Evolutionary conservation across 2,888 invertebrate genomes (phyloP), one percentile per base, ranked within the genome.

Genomic region (Oconnorella tubifera): DNA sequence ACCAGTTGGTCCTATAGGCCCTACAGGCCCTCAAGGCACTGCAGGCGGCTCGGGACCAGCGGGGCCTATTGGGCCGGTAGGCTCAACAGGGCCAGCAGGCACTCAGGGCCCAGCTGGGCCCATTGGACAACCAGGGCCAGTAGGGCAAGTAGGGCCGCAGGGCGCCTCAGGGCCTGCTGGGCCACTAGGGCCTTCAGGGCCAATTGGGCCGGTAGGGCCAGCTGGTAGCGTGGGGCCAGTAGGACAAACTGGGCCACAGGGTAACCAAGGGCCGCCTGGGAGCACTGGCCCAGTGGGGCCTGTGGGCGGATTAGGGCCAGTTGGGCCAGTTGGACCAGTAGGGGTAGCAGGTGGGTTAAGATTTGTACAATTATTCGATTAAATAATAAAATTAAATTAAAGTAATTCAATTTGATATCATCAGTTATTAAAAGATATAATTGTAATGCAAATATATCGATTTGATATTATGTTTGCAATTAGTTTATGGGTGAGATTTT

Each of bases 21-120:
- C 53, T 33, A 32, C 33, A 40, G 70, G 70, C 28, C 55, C 58
- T 27, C 6, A 10, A 33, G 70, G 70, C 25, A 28, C 62, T 14
- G 3, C 50, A 56, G 68, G 70, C 3, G 31, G 40, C 4, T 23
- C 58, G 27, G 72, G 72, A 56, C 56, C 56, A 33, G 40, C n/a
- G 83, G 85, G 85, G 56, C 56, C 23, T 27, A 50, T 28, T 29
- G 66, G 66, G 40, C 31, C 59, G 4, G 3, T 62, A n/a, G 69
- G 69, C 32, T 48, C 32, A 27, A 28, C 59, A 25, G 69, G 69
- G 51, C 40, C 40, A 40, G 40, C 40, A 6, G 48, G 32, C 10
- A 10, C 40, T 3, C 60, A 62, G 25, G 75, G 74, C 56, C 63
- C 67, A 55, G 68, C 72, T 33, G 70, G 70, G 31, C 56, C 59